These are phyloP conservation scores for Orgyia antiqua DNA, from an alignment of 2,888 invertebrate genomes.

Conservation along the genomic window DNA sequence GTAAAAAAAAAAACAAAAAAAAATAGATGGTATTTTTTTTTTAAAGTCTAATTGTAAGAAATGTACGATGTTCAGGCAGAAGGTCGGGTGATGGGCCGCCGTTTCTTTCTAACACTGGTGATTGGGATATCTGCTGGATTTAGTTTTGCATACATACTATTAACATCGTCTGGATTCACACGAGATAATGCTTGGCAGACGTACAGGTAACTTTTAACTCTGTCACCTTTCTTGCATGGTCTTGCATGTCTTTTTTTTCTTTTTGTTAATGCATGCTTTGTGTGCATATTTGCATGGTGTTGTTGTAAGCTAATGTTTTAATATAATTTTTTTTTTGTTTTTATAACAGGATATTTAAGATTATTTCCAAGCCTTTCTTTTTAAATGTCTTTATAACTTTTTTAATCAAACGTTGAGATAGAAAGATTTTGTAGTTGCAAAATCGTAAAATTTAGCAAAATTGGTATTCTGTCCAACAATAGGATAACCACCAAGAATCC, in stretches of 20 bases:
- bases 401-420: too few relatives aligned
- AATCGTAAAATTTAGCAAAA: too few relatives aligned
- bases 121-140: conserved; percentile 87
- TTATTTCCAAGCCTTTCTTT: too few relatives aligned
- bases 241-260: conserved; percentile 12
- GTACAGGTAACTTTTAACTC: conserved; percentile 64
- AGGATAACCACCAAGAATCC: too few relatives aligned
- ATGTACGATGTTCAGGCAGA: conserved; percentile 58
- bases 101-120: conserved; percentile 83
- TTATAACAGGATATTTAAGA: too few relatives aligned
- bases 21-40: conserved; percentile 1
- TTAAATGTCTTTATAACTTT: too few relatives aligned
- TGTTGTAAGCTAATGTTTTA: not conserved
- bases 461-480: too few relatives aligned
- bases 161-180: conserved; percentile 76
- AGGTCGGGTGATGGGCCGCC: conserved; percentile 79
- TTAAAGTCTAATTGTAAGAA: conserved; percentile 20
- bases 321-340: too few relatives aligned
- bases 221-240: conserved; percentile 34
- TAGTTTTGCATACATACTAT: conserved; percentile 85
- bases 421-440: too few relatives aligned
- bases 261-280: conserved; percentile 1
- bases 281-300: not conserved
- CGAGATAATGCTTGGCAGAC: conserved; percentile 60
- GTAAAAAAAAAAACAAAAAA: conserved; percentile 10